phyloP scores from a whole-genome alignment of 2,888 invertebrate genomes.

The Heliothis peltigera region DNA sequence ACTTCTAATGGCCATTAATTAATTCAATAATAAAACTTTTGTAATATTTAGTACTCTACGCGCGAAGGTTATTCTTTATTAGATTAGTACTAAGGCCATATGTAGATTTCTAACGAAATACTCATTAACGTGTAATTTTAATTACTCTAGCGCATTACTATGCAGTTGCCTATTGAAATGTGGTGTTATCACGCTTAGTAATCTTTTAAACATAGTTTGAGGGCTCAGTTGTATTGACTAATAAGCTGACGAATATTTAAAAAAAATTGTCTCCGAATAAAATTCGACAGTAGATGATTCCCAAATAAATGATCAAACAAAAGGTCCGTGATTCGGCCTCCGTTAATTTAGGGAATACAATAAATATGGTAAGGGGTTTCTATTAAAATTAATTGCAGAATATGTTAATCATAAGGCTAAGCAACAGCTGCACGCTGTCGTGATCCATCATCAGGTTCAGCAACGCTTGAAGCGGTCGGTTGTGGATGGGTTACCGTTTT shows the following conservation, averaged over 20 bases:
- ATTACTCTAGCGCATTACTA: conserved; percentile 32
- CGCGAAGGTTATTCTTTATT: conserved; percentile 50
- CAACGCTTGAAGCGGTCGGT: too few species aligned
- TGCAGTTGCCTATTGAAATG: conserved; percentile 23
- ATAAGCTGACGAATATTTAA: background rate
- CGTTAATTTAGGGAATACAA: too few species aligned
- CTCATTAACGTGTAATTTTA: conserved; percentile 40
- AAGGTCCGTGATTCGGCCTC: too few species aligned
- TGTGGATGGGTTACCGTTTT: too few species aligned
- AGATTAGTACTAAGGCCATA: conserved; percentile 42
- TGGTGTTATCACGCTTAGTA: conserved; percentile 21
- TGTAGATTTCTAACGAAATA: conserved; percentile 54
- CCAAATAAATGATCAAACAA: too few species aligned
- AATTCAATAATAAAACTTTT: conserved; percentile 31
- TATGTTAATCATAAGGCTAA: too few species aligned
- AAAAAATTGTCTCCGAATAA: background rate
- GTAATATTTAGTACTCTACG: conserved; percentile 24
- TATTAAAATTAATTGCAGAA: too few species aligned
- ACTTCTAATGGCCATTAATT: conserved; percentile 14
- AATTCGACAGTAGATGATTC: too few species aligned
- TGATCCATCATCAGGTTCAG: too few species aligned
- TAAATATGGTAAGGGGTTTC: too few species aligned
- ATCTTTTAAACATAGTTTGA: conserved; percentile 12
- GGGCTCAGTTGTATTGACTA: background rate
- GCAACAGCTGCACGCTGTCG: too few species aligned